These are phyloP conservation scores for Machimus rusticus DNA, from an alignment of 2,888 invertebrate species.

Conservation along the genomic window DNA sequence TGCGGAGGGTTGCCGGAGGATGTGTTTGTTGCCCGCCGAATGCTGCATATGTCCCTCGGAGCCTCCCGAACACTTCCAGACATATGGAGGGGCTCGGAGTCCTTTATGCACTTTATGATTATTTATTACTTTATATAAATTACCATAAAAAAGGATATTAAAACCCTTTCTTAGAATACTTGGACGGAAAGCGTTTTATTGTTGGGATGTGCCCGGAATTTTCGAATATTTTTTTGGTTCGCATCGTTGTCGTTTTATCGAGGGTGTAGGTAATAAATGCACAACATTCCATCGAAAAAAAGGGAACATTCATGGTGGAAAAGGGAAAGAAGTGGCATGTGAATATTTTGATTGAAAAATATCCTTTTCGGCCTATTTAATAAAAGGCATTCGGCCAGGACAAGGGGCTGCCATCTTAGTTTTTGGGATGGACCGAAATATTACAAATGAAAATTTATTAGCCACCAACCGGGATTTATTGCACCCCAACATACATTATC, in stretches of 20 bases:
- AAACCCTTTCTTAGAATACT: constrained; percentile 34
- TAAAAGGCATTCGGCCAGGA: background rate
- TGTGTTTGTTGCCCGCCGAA: background rate
- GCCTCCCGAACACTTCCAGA: background rate
- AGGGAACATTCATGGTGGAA: background rate
- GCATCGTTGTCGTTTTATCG: background rate
- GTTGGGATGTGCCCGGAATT: constrained; percentile 34
- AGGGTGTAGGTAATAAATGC: constrained; percentile 10
- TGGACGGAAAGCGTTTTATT: constrained; percentile 27
- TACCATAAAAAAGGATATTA: constrained; percentile 42
- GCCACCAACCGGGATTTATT: background rate
- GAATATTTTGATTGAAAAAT: constrained; percentile 41
- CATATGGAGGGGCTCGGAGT: background rate
- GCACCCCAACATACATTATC: background rate
- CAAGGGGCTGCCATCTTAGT: background rate
- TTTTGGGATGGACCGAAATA: background rate
- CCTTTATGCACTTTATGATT: constrained; percentile 41
- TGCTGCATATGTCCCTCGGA: background rate
- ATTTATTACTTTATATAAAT: constrained; percentile 43
- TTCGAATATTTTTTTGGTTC: constrained; percentile 14
- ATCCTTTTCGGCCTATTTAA: constrained; percentile 30
- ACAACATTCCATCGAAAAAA: background rate
- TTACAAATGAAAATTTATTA: constrained; percentile 38
- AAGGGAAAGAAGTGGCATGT: constrained; percentile 12
- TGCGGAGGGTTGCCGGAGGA: background rate